Evolutionary conservation across 2,888 invertebrate species (phyloP).

Genomic region (Lutraria lutraria): DNA sequence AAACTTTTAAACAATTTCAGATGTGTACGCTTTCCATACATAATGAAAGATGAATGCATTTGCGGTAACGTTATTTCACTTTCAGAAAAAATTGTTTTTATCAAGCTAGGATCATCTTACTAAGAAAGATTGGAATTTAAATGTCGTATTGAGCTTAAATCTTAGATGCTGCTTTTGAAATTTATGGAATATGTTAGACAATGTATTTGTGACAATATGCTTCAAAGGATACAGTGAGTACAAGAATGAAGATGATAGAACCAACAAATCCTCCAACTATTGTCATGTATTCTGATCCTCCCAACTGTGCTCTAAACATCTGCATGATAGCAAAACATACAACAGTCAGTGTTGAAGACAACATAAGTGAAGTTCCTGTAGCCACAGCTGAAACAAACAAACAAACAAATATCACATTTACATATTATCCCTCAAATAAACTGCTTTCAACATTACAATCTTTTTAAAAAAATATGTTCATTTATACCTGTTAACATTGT

Average conservation of each 20-base stretch:
- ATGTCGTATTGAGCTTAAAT: too few species aligned
- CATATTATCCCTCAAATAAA: too few species aligned
- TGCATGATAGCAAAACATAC: slow-evolving; percentile 97
- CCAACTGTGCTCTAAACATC: slow-evolving; percentile 94
- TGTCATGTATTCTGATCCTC: slow-evolving; percentile 93
- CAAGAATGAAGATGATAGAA: slow-evolving; percentile 94
- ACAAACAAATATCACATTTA: not conserved
- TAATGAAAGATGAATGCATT: too few species aligned
- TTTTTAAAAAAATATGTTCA: not conserved
- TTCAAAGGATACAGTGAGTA: slow-evolving; percentile 92
- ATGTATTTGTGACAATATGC: too few species aligned
- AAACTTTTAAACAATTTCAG: too few species aligned
- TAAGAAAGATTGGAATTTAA: too few species aligned
- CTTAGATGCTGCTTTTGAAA: too few species aligned
- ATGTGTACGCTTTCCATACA: too few species aligned
- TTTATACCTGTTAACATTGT: not conserved
- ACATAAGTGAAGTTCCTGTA: slow-evolving; percentile 85
- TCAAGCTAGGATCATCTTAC: too few species aligned
- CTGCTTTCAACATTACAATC: not conserved
- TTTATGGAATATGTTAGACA: too few species aligned
- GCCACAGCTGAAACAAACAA: slow-evolving; percentile 84
- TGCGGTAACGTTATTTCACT: too few species aligned
- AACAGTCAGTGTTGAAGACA: slow-evolving; percentile 93
- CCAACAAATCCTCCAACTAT: slow-evolving; percentile 96
- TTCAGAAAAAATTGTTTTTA: too few species aligned